Evolutionary conservation across 2,113 vertebrate species (phyloP), one percentile per base, ranked within the genome.

Genomic region (Colistium nudipinnis): DNA sequence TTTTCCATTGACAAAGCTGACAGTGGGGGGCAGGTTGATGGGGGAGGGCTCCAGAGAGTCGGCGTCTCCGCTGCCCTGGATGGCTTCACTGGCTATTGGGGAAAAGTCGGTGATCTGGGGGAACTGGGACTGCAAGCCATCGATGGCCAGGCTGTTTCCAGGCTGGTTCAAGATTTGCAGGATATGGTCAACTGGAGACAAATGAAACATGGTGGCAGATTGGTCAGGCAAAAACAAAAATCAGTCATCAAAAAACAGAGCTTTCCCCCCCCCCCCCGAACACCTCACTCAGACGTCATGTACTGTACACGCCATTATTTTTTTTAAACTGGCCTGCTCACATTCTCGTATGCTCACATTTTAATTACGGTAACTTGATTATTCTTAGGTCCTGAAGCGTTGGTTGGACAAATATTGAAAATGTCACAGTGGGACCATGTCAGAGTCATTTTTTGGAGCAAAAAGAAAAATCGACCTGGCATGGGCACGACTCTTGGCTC

Each of bases 1-100:
- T 47, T 95, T 98, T 19, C 95, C 96, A 7, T 95, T 96, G 77
- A 98, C 88, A 72, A 97, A 98, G 76, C 94, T 92, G 82, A 98
- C 70, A 1, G 90, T 81, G 7, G 90, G 91, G 2, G 87, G 75
- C n/a, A 76, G 61, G 31, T 53, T 35, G 38, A 69, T 62, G 41
- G 85, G 48, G 2, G 69, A n/a, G 0, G 67, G 24, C 1, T 65
- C 59, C 4, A 35, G 47, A 2, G 48, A 16, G 1, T 84, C 59
- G 2, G 2, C 0, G 12, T 84, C 80, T 9, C 63, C 70, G 20
- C 87, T 90, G 65, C 59, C 65, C 87, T 90, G 59, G 10, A 90
- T 77, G 17, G 82, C 78, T 0, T 93, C 92, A 16, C 84, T 90
- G 51, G 47, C 41, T 33, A 5, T 2, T 10, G 39, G 73, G 0